Base-by-base conservation (phyloP, 1,140 invertebrate genomes). In the Agrypnia vestita region DNA sequence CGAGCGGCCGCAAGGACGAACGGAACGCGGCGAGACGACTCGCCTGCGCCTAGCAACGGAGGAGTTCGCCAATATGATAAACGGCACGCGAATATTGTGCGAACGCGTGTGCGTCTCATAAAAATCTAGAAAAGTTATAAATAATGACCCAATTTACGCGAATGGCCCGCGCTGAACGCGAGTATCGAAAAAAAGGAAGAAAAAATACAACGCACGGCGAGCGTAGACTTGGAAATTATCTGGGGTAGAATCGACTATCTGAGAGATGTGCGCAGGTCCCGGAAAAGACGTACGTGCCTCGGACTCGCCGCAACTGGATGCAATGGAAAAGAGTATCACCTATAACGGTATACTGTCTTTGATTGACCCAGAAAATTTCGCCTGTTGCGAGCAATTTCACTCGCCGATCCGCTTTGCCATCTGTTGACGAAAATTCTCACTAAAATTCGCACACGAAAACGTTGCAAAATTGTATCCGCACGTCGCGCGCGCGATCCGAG, bases 201-300 rank as follows among this genome's bases (percentile, higher is more conserved):
- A 62, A 62, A 49, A 55, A 56, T 35, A 35, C 25, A 35, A 25
- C 71, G 71, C 35, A 11, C 53, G 71, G 11, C 15, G 67, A 47
- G 47, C 59, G 59, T 7, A 47, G 74, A 76, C 8, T 76, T 49
- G n/a, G 53, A 76, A 19, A 76, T 76, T 62, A 62, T 62, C 74
- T 76, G 74, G 74, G 73, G 59, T 55, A 64, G 62, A 19, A 76
- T 76, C 44, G 74, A 76, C 74, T 76, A 76, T 76, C 74, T 49
- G 56, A 61, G 53, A 76, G 19, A 62, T 61, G 59, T 49, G 55
- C 55, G 55, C 74, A 47, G 59, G 46, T 62, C 59, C 17, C 17
- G 59, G 17, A 76, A 76, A n/a, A 15, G 55, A 76, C 74, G 13
- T 62, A 76, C 74, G 74, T 47, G 43, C 74, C 56, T 19, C 59